phyloP scores from a whole-genome alignment of 2,113 vertebrate genomes.

The Apteryx mantelli region DNA sequence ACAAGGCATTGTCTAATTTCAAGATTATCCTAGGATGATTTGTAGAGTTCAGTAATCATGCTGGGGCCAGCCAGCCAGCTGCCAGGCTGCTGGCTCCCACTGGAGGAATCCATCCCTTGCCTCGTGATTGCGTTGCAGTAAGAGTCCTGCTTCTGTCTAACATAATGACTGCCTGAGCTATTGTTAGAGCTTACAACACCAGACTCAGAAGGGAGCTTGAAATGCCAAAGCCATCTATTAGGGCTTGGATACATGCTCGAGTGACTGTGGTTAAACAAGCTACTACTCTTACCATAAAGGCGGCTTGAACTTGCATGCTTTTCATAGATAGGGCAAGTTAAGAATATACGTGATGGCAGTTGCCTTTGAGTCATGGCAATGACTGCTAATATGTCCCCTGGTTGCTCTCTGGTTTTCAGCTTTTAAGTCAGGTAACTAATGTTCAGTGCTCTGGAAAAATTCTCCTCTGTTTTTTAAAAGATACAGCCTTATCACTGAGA shows the following conservation, averaged over 20 bases:
- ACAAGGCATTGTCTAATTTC: constrained; percentile 8
- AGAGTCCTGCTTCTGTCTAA: background rate
- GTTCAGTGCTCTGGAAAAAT: background rate
- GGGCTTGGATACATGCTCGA: background rate
- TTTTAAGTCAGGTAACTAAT: background rate
- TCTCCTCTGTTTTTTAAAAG: background rate
- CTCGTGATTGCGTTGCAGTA: background rate
- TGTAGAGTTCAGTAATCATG: background rate
- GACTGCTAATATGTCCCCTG: fast-evolving
- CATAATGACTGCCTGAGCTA: background rate
- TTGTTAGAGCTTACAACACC: background rate
- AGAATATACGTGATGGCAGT: background rate
- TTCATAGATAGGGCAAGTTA: background rate
- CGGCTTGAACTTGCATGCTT: background rate
- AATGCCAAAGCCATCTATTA: background rate
- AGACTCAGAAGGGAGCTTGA: background rate
- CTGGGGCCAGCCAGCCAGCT: background rate
- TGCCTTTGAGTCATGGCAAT: background rate
- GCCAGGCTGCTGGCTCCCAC: background rate
- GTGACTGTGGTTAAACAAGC: background rate
- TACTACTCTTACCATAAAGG: background rate
- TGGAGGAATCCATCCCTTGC: background rate
- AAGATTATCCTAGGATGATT: constrained; percentile 5
- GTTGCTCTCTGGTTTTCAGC: background rate
- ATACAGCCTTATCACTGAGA: background rate